Evolutionary conservation across 2,113 vertebrate species (phyloP), one percentile per base, ranked within the genome.

Genomic region (Puma concolor): DNA sequence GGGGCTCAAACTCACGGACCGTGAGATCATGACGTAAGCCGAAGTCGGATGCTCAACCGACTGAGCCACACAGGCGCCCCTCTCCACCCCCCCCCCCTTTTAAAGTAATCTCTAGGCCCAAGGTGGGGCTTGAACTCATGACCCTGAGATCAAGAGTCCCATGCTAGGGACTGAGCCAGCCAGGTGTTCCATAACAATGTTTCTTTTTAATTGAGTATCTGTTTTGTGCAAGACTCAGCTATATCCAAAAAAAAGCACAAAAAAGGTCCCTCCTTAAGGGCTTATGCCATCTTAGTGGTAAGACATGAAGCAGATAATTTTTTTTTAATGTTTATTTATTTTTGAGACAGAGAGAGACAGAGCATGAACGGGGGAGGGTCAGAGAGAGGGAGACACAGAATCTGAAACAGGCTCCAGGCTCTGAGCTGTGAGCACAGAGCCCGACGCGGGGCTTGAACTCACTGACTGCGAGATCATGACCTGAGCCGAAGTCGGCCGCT

Each of bases 181-280:
- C 27, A 48, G 74, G 14, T 4, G 29, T 27, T 44, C 41, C 29
- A 31, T 31, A 77, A 48, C 41, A 77, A 48, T 41, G 14, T 60
- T 93, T 77, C 11, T 92, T 97, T 96, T 84, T 50, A 86, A 86
- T 15, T 89, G 79, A 77, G 52, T 25, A 33, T 97, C 52, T 96
- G 31, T 38, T 94, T 91, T 88, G 38, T 80, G 69, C 64, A 77
- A 94, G 82, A 85, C 19, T 60, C 15, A 91, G 29, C 12, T n/a
- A 36, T 7, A 33, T 2, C 41, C 60, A 48, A 86, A 29, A 15
- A 72, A 17, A 38, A 64, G 1, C 12, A 82, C 33, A 92, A 57
- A 91, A 91, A 63, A n/a, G 48, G 29, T 63, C 7, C 3, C 4
- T 94, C 11, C 92, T 95, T 9, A 74, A 63, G 50, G 31, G 7